Evolutionary conservation across 2,888 invertebrate species (phyloP), one percentile per base, ranked within the genome.

Genomic region (Ormyrus thymus): DNA sequence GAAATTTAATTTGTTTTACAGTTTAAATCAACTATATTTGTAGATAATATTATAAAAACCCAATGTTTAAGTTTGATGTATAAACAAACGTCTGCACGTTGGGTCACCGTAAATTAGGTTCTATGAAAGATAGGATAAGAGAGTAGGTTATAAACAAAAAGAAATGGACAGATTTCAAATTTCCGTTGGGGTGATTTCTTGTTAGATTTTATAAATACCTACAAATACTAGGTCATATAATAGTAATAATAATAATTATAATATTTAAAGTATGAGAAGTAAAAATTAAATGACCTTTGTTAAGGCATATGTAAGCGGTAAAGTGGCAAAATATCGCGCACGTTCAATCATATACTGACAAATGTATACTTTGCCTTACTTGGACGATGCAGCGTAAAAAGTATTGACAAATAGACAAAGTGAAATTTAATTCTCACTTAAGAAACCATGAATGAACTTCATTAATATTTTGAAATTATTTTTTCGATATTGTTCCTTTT

Each of bases 301-400:
- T 72, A 72, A 76, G 70, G 58, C 51, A 74, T 59, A 59, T 59
- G 48, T 51, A 71, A 66, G 61, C 55, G 64, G 64, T 73, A 72
- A 61, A 65, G 48, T 51, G 59, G 51, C 61, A 70, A 13, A 65
- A 65, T 76, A 77, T 80, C 53, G 76, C 65, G 71, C 65, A 70
- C 69, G 74, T 80, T 77, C 77, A 80, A 77, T 66, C 74, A 77
- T 77, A 77, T 66, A 77, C 62, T 78, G 50, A 71, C 59, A 72
- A 58, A 76, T 85, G 86, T 84, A 86, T 86, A 86, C 86, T 86
- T 87, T 86, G 85, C 83, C 84, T 86, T 85, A 85, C 82, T 85
- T 84, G 84, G 81, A 86, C 68, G 82, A 83, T 86, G 84, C 83
- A 85, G 83, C 84, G 75, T 83, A 71, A 82, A 79, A 71, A 62